Base-by-base conservation (phyloP, 1,140 invertebrate species). In the Zaprionus africanus region DNA sequence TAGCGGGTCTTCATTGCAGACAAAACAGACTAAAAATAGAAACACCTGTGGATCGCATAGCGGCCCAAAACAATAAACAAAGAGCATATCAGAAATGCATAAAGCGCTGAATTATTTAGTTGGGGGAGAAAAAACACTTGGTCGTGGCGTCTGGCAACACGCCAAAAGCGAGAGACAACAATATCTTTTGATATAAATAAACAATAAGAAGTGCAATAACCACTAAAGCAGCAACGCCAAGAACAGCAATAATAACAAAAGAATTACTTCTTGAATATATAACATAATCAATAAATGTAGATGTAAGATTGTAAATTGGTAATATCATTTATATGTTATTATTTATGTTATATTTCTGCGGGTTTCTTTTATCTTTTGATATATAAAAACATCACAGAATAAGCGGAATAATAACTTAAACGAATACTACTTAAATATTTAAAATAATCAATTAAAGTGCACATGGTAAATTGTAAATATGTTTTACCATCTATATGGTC, bases 111-210 rank as follows among this genome's bases (percentile, higher is more conserved):
- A 63, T n/a, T 82, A 75, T 82, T 58, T 79, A 54, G 41, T 71
- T 63, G 66, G 58, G 41, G 56, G 19, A 69, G 31, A 34, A 34
- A 34, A 61, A 73, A 43, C 60, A 26, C 59, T 67, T 78, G n/a
- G 64, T 36, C 49, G 28, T 36, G 41, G 41, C 15, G 41, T 46
- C 57, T 85, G 82, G 82, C 83, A 70, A 41, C 51, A 38, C 13
- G 65, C 83, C 83, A 82, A 82, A 77, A 67, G 19, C 26, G 58
- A 60, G 22, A 46, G 59, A 61, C 19, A 72, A 85, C 64, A 77
- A 73, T 78, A 71, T 9, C 58, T 24, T 26, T 70, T 78, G 74
- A 69, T 70, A 65, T 78, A 82, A 85, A 84, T 75, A 84, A 74
- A 69, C 60, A 79, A 59, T 11, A 46, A 57, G 19, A 86, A 76